A percentile compares a stretch with the other conserved stretches of the same genome.
These are phyloP conservation scores for Tinamus guttatus DNA, from an alignment of 2,113 vertebrate genomes.

Conservation along the genomic window DNA sequence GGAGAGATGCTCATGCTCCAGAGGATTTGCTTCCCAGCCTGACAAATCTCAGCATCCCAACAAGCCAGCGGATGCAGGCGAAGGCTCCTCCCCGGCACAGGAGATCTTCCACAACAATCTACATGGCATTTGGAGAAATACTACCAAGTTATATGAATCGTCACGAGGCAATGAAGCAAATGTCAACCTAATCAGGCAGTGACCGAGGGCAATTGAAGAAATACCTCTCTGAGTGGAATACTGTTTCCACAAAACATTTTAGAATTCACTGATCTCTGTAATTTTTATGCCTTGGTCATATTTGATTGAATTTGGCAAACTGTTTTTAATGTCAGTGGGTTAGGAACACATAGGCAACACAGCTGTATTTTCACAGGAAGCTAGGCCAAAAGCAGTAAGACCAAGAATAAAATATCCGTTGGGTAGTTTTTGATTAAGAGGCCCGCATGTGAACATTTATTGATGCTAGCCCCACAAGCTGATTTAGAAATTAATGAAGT, in stretches of 20 bases:
- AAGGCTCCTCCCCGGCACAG: neutral
- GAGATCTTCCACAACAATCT: too few relatives aligned
- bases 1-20: neutral
- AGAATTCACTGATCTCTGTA: neutral
- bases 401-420: neutral
- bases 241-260: neutral
- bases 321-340: neutral
- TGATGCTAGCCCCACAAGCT: neutral
- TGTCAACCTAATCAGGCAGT: neutral
- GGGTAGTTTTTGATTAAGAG: neutral
- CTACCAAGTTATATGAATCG: neutral
- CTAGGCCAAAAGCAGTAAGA: neutral
- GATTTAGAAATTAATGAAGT: neutral
- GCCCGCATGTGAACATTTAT: accelerated
- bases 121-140: neutral
- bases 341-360: neutral
- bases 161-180: neutral
- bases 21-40: too few relatives aligned
- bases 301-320: neutral
- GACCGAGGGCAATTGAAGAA: neutral
- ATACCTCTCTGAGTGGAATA: too few relatives aligned
- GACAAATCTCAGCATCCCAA: too few relatives aligned
- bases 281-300: neutral
- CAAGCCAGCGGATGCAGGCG: neutral
- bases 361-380: neutral